Conservation (phyloP, 2,113 vertebrate genomes). For the Rhea pennata region DNA sequence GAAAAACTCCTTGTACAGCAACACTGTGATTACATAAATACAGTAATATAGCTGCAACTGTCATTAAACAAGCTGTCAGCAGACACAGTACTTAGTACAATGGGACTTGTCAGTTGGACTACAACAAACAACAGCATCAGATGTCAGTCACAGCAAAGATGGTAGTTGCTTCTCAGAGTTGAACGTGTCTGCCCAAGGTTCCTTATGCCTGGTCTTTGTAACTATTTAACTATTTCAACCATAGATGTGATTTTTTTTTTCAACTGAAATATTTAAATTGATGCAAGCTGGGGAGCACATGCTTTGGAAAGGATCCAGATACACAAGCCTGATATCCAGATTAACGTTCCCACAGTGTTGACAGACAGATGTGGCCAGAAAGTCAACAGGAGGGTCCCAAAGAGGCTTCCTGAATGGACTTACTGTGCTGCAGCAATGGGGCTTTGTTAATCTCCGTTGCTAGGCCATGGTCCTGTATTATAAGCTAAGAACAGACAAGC, state of each 20-base stretch:
- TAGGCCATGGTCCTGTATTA: fast-evolving
- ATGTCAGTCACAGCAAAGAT: not conserved
- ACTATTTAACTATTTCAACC: not conserved
- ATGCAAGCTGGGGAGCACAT: constrained; percentile 54
- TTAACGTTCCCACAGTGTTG: constrained; percentile 50
- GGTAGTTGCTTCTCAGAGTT: not conserved
- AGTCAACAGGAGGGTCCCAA: constrained; percentile 44
- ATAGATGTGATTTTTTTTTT: constrained; percentile 3
- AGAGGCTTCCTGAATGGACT: constrained; percentile 3
- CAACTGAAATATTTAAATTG: constrained; percentile 46
- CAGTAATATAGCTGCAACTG: fast-evolving
- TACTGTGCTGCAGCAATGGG: not conserved
- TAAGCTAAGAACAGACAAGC: not conserved
- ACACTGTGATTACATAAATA: not conserved
- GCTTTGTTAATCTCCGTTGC: not conserved
- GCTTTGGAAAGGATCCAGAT: constrained; percentile 51
- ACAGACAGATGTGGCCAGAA: constrained; percentile 51
- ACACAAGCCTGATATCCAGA: constrained; percentile 28
- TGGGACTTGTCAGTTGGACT: not conserved
- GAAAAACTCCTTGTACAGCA: not conserved
- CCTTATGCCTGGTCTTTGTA: not conserved
- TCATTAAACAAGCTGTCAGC: not conserved
- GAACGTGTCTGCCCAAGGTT: not conserved
- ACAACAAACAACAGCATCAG: not conserved
- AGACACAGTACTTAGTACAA: not conserved